Conservation (phyloP, 1,140 invertebrate genomes). For the Ips nitidus region DNA sequence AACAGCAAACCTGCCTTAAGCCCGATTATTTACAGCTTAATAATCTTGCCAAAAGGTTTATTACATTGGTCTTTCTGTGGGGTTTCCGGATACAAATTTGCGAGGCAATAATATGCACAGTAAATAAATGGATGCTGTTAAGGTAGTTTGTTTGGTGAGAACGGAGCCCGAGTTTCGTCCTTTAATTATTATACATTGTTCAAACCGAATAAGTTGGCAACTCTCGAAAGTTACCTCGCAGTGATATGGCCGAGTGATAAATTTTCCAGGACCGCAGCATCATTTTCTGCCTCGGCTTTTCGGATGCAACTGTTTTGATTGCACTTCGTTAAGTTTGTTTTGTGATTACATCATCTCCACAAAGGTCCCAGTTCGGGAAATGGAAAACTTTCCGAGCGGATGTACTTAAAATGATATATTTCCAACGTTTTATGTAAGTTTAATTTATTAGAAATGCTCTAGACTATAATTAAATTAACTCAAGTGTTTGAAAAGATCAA, state of each 20-base stretch:
- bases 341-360: too few species aligned
- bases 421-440: too few species aligned
- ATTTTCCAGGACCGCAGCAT: constrained; percentile 10
- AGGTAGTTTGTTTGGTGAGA: constrained; percentile 13
- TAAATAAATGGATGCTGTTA: constrained; percentile 24
- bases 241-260: constrained; percentile 6
- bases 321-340: too few species aligned
- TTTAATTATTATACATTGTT: constrained; percentile 26
- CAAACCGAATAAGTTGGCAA: constrained; percentile 24
- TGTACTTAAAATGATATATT: too few species aligned
- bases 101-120: constrained; percentile 13
- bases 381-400: too few species aligned
- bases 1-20: not conserved
- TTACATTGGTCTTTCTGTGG: not conserved
- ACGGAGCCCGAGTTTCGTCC: constrained; percentile 9
- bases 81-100: constrained; percentile 19
- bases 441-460: too few species aligned
- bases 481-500: too few species aligned
- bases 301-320: not conserved
- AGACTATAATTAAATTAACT: too few species aligned
- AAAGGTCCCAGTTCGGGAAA: too few species aligned
- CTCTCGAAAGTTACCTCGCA: constrained; percentile 14
- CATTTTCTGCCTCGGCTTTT: not conserved
- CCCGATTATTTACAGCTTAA: constrained; percentile 6
- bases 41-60: constrained; percentile 12